These are phyloP conservation scores for Athripsodes cinereus DNA, from an alignment of 2,888 invertebrate genomes.

Conservation along the genomic window DNA sequence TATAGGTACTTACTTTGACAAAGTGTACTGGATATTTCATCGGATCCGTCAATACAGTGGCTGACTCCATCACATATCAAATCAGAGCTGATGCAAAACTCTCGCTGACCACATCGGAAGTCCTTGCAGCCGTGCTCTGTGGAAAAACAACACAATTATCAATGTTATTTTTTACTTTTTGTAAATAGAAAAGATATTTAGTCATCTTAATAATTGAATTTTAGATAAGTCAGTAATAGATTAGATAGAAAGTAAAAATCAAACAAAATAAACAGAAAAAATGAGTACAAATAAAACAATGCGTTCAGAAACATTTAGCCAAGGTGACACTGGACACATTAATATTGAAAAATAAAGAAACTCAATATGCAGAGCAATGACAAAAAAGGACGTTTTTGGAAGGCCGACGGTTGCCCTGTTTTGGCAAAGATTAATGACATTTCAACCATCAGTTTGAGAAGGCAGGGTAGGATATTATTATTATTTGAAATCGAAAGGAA, in stretches of 20 bases:
- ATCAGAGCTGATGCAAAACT: slow-evolving; percentile 89
- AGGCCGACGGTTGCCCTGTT: slow-evolving; percentile 8
- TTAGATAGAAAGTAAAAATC: no score
- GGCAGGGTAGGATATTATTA: background rate
- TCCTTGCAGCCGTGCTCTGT: slow-evolving; percentile 84
- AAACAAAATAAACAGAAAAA: no score
- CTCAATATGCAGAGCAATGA: slow-evolving; percentile 4
- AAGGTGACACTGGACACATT: slow-evolving; percentile 17
- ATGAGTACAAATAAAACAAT: no score
- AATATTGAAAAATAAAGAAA: slow-evolving; percentile 12
- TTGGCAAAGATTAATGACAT: slow-evolving; percentile 19
- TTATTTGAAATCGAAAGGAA: background rate
- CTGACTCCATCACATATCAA: slow-evolving; percentile 88
- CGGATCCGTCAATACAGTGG: slow-evolving; percentile 91
- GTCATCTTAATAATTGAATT: no score
- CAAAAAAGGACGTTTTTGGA: slow-evolving; percentile 14
- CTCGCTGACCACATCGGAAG: slow-evolving; percentile 79
- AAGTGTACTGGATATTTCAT: slow-evolving; percentile 77
- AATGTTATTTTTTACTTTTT: background rate
- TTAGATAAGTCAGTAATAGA: no score
- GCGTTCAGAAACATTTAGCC: slow-evolving; percentile 33
- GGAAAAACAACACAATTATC: slow-evolving; percentile 9
- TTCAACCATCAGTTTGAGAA: slow-evolving; percentile 4
- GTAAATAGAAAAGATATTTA: no score
- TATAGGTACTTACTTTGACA: slow-evolving; percentile 70